phyloP scores from a whole-genome alignment of 2,888 invertebrate genomes.

The Panopea generosa region DNA sequence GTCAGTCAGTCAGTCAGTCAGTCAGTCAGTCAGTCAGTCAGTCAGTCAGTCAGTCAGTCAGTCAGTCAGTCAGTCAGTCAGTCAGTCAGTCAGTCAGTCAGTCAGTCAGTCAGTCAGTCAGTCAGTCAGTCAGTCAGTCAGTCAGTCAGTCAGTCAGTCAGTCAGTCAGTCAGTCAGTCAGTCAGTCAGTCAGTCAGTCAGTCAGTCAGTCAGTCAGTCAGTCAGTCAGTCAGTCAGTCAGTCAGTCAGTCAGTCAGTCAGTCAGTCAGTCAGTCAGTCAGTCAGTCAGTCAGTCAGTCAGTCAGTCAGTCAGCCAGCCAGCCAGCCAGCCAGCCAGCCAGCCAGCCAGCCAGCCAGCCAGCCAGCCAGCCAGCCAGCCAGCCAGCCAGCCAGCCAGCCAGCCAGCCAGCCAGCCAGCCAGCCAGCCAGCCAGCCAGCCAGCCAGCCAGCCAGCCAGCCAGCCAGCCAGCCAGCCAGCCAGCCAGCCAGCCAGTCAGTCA shows the following conservation, averaged over 20 bases:
- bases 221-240: slow-evolving; percentile 53
- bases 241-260: slow-evolving; percentile 51
- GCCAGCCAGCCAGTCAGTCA: too few relatives aligned
- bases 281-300: slow-evolving; percentile 45
- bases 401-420: slow-evolving; percentile 39
- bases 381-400: slow-evolving; percentile 40
- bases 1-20: slow-evolving; percentile 21
- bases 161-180: slow-evolving; percentile 45
- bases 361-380: slow-evolving; percentile 41
- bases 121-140: too few relatives aligned
- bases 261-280: slow-evolving; percentile 52
- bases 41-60: slow-evolving; percentile 51
- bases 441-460: too few relatives aligned
- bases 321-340: too few relatives aligned
- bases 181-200: slow-evolving; percentile 51
- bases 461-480: too few relatives aligned
- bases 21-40: slow-evolving; percentile 53
- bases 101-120: too few relatives aligned
- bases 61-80: slow-evolving; percentile 55
- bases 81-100: too few relatives aligned
- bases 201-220: slow-evolving; percentile 55
- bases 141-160: slow-evolving; percentile 55
- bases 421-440: too few relatives aligned
- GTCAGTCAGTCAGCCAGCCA: too few relatives aligned
- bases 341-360: slow-evolving; percentile 39